Evolutionary conservation across 1,140 invertebrate genomes (phyloP).

Genomic region (Papilio xuthus): DNA sequence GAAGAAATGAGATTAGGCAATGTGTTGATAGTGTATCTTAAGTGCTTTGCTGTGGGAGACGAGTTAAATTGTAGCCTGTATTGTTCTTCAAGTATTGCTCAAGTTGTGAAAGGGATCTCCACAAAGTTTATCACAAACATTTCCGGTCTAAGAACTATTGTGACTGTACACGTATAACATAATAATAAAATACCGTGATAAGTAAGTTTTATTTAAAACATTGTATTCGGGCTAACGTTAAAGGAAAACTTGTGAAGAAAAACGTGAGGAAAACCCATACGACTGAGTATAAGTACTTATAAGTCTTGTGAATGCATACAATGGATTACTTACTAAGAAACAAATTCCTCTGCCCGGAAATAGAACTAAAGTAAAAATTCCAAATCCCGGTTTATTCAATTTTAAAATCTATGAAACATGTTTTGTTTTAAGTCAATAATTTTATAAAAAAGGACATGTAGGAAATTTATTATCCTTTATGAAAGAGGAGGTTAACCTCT

Average conservation of each 20-base stretch:
- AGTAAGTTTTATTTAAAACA: neutral
- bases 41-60: neutral
- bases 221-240: neutral
- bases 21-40: too few relatives aligned
- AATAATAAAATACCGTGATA: neutral
- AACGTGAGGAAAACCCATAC: conserved; percentile 16
- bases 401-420: too few relatives aligned
- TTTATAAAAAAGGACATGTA: too few relatives aligned
- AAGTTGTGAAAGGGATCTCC: conserved; percentile 26
- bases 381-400: neutral
- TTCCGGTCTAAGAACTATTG: neutral
- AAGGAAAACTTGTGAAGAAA: neutral
- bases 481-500: neutral
- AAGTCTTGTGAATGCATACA: neutral
- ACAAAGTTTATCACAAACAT: conserved; percentile 1
- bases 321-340: conserved; percentile 1
- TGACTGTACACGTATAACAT: neutral
- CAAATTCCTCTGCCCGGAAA: neutral
- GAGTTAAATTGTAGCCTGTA: too few relatives aligned
- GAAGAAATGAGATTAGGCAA: conserved; percentile 9
- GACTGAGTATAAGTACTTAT: neutral
- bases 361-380: neutral
- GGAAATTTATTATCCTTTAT: too few relatives aligned
- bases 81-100: conserved; percentile 29
- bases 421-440: neutral